These are phyloP conservation scores for Zapus hudsonius DNA, from an alignment of 2,113 vertebrate species.

Conservation along the genomic window DNA sequence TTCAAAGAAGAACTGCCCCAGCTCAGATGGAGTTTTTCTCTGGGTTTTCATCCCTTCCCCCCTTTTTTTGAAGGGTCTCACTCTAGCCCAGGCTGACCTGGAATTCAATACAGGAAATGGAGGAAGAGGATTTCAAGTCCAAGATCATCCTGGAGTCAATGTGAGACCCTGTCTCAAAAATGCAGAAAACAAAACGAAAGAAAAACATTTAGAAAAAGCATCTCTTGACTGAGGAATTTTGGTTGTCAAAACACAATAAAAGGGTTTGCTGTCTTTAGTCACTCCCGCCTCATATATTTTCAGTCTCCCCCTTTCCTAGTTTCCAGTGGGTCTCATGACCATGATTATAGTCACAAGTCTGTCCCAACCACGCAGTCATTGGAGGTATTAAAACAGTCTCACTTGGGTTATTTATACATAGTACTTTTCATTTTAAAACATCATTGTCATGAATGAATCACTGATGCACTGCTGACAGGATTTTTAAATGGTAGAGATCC, in stretches of 20 bases:
- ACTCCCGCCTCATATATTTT: background rate
- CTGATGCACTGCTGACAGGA: background rate
- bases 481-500: background rate
- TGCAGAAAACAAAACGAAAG: no score
- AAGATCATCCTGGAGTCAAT: no score
- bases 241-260: background rate
- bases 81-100: no score
- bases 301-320: background rate
- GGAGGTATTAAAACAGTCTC: background rate
- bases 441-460: background rate
- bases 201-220: background rate
- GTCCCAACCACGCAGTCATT: background rate
- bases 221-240: background rate
- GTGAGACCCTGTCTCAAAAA: no score
- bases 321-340: background rate
- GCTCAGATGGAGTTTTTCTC: no score
- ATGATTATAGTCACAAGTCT: background rate
- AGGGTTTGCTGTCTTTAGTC: background rate
- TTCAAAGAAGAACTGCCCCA: no score
- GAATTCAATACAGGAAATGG: no score
- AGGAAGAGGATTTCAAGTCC: no score
- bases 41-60: no score
- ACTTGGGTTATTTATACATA: background rate
- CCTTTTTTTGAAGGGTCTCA: no score
- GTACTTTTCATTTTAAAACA: constrained; percentile 1